Evolutionary conservation across 2,888 invertebrate species (phyloP).

Genomic region (Cheilosia vulpina): DNA sequence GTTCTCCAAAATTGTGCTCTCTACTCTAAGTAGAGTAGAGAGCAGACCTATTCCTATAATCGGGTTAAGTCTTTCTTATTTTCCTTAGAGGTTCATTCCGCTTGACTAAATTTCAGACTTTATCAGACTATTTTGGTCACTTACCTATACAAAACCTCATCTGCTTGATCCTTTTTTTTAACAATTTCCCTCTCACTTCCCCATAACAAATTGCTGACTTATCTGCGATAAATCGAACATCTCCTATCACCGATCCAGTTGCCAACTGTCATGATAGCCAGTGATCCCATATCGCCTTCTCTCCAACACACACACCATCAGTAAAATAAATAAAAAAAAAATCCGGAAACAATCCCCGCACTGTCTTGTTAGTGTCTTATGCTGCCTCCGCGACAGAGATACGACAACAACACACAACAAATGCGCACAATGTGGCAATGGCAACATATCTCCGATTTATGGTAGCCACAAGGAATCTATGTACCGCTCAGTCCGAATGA

Average conservation of each 20-base stretch:
- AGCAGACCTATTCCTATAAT: no score
- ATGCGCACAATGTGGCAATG: conserved; percentile 54
- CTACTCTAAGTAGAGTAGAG: no score
- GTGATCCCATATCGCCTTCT: conserved; percentile 26
- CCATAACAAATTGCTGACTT: neutral
- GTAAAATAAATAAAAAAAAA: conserved; percentile 20
- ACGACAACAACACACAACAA: conserved; percentile 53
- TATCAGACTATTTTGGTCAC: no score
- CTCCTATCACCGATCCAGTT: conserved; percentile 8
- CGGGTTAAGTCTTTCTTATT: no score
- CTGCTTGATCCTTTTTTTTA: no score
- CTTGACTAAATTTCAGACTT: no score
- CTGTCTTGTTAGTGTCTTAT: conserved; percentile 59
- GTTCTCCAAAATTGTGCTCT: no score
- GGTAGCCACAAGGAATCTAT: conserved; percentile 72
- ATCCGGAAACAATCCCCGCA: conserved; percentile 34
- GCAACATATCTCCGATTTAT: conserved; percentile 62
- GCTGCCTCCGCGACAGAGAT: conserved; percentile 45
- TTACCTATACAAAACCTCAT: no score
- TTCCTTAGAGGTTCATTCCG: no score
- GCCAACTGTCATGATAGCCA: conserved; percentile 31
- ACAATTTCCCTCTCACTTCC: no score
- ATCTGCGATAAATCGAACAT: neutral
- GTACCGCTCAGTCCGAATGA: conserved; percentile 72
- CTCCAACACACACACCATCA: neutral